phyloP scores from a whole-genome alignment of 53 echinoderm and acorn worm species.

The Antedon mediterranea region DNA sequence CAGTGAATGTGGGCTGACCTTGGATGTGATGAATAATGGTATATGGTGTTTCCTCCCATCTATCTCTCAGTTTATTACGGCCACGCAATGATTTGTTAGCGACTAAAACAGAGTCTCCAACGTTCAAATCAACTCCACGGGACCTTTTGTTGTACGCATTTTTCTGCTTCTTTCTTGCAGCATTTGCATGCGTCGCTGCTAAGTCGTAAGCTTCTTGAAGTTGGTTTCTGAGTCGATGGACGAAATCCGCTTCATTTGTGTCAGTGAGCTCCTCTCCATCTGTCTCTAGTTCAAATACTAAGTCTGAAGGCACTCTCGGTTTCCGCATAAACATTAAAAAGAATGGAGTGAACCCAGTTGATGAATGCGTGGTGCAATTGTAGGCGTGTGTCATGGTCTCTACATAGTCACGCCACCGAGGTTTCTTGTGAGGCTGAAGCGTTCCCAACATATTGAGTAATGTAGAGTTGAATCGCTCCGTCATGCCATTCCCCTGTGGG shows the following conservation, averaged over 20 bases:
- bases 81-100: constrained; percentile 5
- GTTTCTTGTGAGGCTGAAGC: constrained; percentile 3
- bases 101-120: constrained; percentile 3
- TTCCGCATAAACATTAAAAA: constrained; percentile 22
- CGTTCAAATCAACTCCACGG: background rate
- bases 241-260: background rate
- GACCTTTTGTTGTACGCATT: background rate
- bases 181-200: background rate
- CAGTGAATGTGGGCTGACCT: background rate
- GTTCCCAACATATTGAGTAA: constrained; percentile 23
- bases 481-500: constrained; percentile 21
- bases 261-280: background rate
- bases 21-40: background rate
- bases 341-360: constrained; percentile 22
- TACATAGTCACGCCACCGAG: constrained; percentile 9
- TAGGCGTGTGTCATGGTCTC: constrained; percentile 18
- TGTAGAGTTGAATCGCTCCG: constrained; percentile 22
- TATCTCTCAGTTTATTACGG: constrained; percentile 3
- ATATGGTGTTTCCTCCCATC: constrained; percentile 9
- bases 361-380: constrained; percentile 15
- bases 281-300: background rate
- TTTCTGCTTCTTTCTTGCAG: background rate
- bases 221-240: background rate
- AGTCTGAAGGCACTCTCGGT: constrained; percentile 9
- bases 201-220: background rate